phyloP scores from a whole-genome alignment of 2,888 invertebrate species.

The Cryptocephalus moraei region DNA sequence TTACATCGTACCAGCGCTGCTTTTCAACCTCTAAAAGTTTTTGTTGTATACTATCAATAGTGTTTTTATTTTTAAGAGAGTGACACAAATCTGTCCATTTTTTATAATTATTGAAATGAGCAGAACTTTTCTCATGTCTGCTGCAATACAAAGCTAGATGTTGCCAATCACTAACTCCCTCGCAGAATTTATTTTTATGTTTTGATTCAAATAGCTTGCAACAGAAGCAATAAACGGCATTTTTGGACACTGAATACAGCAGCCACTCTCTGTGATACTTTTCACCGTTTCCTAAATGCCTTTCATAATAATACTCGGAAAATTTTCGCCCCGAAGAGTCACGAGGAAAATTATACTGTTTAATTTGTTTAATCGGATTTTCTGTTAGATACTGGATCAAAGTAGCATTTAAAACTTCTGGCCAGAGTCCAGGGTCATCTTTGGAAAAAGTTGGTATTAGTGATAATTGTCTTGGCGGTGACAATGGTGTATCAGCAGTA shows the following conservation, averaged over 20 bases:
- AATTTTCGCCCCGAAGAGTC: constrained; percentile 8
- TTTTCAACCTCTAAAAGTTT: constrained; percentile 4
- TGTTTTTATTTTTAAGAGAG: constrained; percentile 3
- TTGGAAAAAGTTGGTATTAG: constrained; percentile 14
- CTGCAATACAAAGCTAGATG: not conserved
- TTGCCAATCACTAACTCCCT: constrained; percentile 1
- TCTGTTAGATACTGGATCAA: constrained; percentile 12
- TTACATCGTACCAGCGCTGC: constrained; percentile 4
- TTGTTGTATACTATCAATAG: constrained; percentile 2
- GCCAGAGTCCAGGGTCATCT: constrained; percentile 15
- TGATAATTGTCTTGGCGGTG: constrained; percentile 10
- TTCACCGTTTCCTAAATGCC: not conserved
- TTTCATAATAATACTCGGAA: constrained; percentile 3
- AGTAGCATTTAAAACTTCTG: constrained; percentile 13
- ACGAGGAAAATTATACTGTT: constrained; percentile 13
- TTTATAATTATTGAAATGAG: constrained; percentile 1
- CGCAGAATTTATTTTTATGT: constrained; percentile 1
- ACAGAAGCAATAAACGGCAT: too few species aligned
- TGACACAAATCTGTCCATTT: constrained; percentile 2
- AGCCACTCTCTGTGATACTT: constrained; percentile 1
- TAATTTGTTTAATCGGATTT: constrained; percentile 14
- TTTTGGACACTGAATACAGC: constrained; percentile 2
- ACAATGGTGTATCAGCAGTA: constrained; percentile 8
- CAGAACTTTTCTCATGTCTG: constrained; percentile 3
- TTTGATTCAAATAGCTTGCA: not conserved